phyloP scores from a whole-genome alignment of 1,140 invertebrate species.

The Drosophila bocki region DNA sequence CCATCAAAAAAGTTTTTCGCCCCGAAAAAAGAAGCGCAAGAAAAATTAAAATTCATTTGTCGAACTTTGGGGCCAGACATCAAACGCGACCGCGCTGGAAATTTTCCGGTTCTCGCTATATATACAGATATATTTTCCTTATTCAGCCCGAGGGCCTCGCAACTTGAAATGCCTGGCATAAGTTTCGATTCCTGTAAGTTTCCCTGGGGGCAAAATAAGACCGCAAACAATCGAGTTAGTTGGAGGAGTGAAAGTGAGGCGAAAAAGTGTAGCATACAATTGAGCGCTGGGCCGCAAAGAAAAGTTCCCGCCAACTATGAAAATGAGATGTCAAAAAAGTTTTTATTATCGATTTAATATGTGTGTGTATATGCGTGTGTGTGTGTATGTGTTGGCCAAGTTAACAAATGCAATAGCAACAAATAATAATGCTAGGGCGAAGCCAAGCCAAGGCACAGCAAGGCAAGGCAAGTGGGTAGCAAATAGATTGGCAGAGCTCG shows the following conservation, averaged over 20 bases:
- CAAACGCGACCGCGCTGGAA: constrained; percentile 50
- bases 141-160: constrained; percentile 40
- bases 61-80: constrained; percentile 55
- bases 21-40: constrained; percentile 48
- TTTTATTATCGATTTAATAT: constrained; percentile 83
- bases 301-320: constrained; percentile 78
- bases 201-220: constrained; percentile 37
- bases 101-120: constrained; percentile 24
- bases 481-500: constrained; percentile 60
- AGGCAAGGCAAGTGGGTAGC: constrained; percentile 50
- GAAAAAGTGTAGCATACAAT: constrained; percentile 60
- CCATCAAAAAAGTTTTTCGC: constrained; percentile 46
- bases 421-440: constrained; percentile 58
- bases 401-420: constrained; percentile 65
- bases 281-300: constrained; percentile 45
- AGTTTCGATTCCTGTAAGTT: constrained; percentile 62
- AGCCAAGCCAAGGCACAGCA: constrained; percentile 26
- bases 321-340: constrained; percentile 84
- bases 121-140: constrained; percentile 8
- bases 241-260: constrained; percentile 49
- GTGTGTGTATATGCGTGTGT: constrained; percentile 10
- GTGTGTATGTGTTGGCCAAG: constrained; percentile 13
- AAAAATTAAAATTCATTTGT: constrained; percentile 73
- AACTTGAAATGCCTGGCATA: constrained; percentile 54
- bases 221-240: constrained; percentile 64